phyloP scores from a whole-genome alignment of 2,797 vertebrate genomes.

The Otus scops region DNA sequence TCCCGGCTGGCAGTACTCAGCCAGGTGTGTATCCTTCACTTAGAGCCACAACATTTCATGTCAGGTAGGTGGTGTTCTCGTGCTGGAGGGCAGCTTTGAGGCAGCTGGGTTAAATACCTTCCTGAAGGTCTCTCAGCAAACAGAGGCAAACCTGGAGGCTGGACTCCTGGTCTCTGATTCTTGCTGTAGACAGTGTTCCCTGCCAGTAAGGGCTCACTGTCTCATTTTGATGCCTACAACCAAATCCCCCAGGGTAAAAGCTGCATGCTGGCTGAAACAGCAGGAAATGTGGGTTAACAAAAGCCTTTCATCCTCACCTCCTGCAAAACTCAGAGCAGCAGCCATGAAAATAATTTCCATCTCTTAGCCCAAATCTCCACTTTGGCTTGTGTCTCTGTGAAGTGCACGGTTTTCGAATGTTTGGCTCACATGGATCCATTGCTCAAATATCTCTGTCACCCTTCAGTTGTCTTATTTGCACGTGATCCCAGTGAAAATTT shows the following conservation, averaged over 20 bases:
- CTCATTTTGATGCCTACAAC: neutral
- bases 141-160: neutral
- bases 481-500: neutral
- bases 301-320: slow-evolving; percentile 38
- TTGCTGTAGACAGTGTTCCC: neutral
- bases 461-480: neutral
- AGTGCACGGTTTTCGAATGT: neutral
- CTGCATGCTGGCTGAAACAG: neutral
- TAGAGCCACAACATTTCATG: neutral
- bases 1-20: neutral
- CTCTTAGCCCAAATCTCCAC: neutral
- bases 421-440: neutral
- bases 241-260: neutral
- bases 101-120: neutral
- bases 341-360: neutral
- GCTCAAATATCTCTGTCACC: neutral
- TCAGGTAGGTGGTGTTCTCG: neutral
- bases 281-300: neutral
- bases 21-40: neutral
- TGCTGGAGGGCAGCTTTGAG: neutral
- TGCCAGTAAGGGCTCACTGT: neutral
- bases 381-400: neutral
- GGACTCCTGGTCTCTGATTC: neutral
- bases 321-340: neutral
- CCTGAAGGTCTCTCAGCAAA: neutral